Percentiles rank a stretch among this genome's conserved stretches.
phyloP scores from a whole-genome alignment of 1,140 invertebrate genomes.

The Nomia melanderi region DNA sequence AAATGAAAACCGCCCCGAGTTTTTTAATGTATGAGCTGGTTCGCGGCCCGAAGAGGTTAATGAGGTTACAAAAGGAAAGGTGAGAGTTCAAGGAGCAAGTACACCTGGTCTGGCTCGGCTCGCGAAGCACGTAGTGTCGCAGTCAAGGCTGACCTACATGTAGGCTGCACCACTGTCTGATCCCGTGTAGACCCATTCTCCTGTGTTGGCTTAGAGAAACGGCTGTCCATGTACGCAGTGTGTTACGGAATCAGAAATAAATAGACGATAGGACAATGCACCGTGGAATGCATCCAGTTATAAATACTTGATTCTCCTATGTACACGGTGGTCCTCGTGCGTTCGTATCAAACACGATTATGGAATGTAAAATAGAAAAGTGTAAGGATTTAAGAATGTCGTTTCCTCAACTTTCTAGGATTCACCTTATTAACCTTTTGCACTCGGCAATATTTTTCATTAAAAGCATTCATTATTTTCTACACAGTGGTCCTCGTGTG shows the following conservation, averaged over 20 bases:
- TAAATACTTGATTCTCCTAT: too few relatives aligned
- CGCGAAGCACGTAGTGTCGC: constrained; percentile 74
- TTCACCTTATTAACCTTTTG: too few relatives aligned
- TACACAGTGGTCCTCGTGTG: too few relatives aligned
- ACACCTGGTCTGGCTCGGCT: constrained; percentile 57
- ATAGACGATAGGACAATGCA: too few relatives aligned
- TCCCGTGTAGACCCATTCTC: constrained; percentile 44
- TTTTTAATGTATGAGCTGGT: background rate
- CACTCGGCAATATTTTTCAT: too few relatives aligned
- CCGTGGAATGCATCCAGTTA: too few relatives aligned
- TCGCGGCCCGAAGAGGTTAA: background rate
- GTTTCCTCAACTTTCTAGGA: too few relatives aligned
- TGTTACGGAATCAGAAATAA: too few relatives aligned
- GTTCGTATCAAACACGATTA: too few relatives aligned
- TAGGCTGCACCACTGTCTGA: constrained; percentile 67
- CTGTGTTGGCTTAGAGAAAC: constrained; percentile 46
- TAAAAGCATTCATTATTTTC: too few relatives aligned
- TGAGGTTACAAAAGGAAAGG: constrained; percentile 7
- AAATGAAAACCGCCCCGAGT: background rate
- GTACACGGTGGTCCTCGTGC: background rate
- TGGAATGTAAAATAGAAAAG: too few relatives aligned
- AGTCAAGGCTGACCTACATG: constrained; percentile 75
- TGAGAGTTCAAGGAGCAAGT: constrained; percentile 5
- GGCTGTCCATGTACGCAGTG: constrained; percentile 18
- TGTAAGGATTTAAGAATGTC: too few relatives aligned